Conservation (phyloP, 2,888 invertebrate species). For the Drosophila nr. perissopoda region DNA sequence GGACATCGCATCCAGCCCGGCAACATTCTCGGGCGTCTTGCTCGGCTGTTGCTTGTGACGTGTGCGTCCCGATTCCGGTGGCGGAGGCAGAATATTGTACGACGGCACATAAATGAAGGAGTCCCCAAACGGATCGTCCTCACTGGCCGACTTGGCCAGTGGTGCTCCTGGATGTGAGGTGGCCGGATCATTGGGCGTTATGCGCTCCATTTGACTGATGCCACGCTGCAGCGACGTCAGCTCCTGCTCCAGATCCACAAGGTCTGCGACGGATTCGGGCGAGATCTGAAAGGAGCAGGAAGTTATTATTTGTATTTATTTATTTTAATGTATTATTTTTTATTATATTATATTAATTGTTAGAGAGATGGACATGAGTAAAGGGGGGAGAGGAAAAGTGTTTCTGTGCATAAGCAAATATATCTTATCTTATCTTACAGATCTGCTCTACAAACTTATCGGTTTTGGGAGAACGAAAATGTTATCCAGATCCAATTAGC, state of each 20-base stretch:
- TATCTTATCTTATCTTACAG: not conserved
- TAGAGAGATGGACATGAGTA: not conserved
- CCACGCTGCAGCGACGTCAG: slow-evolving; percentile 94
- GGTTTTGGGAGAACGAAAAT: too few relatives aligned
- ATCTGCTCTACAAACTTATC: not conserved
- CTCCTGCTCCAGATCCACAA: slow-evolving; percentile 95
- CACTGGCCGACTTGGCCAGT: slow-evolving; percentile 84
- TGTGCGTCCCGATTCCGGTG: slow-evolving; percentile 84
- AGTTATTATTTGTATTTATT: not conserved
- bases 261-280: slow-evolving; percentile 90
- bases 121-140: slow-evolving; percentile 90
- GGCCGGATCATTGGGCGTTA: slow-evolving; percentile 90
- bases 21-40: slow-evolving; percentile 73
- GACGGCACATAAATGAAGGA: slow-evolving; percentile 88
- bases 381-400: not conserved
- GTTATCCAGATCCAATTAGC: too few relatives aligned
- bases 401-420: not conserved
- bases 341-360: not conserved
- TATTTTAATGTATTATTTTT: not conserved
- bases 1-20: slow-evolving; percentile 58
- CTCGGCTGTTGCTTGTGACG: slow-evolving; percentile 82
- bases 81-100: slow-evolving; percentile 83
- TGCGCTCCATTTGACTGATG: slow-evolving; percentile 94
- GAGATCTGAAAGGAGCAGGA: slow-evolving; percentile 77
- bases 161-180: slow-evolving; percentile 85